Base-by-base conservation (phyloP, 1,140 invertebrate species). In the Hypsibius dujardini region DNA sequence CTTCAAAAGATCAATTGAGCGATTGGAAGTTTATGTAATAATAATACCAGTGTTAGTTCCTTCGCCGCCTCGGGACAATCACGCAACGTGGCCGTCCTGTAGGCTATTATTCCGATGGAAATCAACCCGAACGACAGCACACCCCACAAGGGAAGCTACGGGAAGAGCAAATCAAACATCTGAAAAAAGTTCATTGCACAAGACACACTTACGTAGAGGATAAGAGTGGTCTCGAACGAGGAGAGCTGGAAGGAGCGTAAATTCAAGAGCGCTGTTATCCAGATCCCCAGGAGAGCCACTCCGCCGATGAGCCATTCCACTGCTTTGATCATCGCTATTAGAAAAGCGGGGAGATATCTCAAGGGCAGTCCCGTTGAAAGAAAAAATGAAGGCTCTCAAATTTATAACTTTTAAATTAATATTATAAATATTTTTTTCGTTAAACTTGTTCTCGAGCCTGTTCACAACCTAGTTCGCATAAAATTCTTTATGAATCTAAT, bases 41-140 rank as follows among this genome's bases (percentile, higher is more conserved):
- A 56, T 56, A 56, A 56, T 56, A 67, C 62, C 2, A 45, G 47
- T 72, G 73, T 71, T 28, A 77, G 59, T 56, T 77, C 76, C 59
- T 74, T 70, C 12, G 72, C 70, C n/a, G 76, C 76, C 56, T 75
- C 73, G 1, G 70, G 70, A 47, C 76, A 77, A 47, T 77, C 74
- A 73, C 76, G 77, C 47, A 77, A 77, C 1, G 74, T 77, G 46
- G 74, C 72, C 0, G 74, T 73, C 59, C 76, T 69, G 71, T 77
- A 77, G 0, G 75, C 46, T 12, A 77, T 72, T 47, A 77, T 75
- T n/a, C 72, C 73, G 40, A 60, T 46, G 42, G 72, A 72, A n/a
- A 46, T 70, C 46, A 73, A 46, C 45, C 60, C 62, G 50, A 72
- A 71, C 42, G 42, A 46, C 14, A 73, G 59, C 46, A 45, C 28